Evolutionary conservation across 2,113 vertebrate species (phyloP), one percentile per base, ranked within the genome.

Genomic region (Seriola quinqueradiata): DNA sequence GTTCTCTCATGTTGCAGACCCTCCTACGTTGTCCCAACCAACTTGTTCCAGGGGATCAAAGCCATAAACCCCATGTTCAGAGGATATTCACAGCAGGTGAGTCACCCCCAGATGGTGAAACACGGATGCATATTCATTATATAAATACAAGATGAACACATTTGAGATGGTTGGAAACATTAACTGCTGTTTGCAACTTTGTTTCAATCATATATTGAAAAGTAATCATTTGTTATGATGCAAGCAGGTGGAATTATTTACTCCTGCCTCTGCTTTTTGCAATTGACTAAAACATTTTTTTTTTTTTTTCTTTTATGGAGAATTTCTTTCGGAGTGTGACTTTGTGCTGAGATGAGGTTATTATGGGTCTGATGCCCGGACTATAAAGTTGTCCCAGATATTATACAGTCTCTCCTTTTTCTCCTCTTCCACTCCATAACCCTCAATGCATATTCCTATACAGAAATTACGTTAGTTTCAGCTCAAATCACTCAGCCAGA

Each of bases 1-100:
- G 25, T 71, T 58, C 77, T 92, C 83, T 83, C 81, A 38, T 80
- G 75, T 79, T 91, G 64, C 93, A 99, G 98, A 84, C 97, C 97
- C 66, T 96, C 98, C 54, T 99, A 97, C 75, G 97, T 99, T 69
- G 96, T 99, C 59, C 98, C 98, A 28, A 99, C 98, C 86, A 97
- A 95, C 87, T 92, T 99, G 87, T 99, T 99, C 94, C 98, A 99
- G 94, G 98, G 98, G 89, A 99, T 99, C 93, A 99, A 99, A 95
- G 93, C 96, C 81, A 94, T 99, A 87, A 99, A 99, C 94, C 98
- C 98, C 81, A 97, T 96, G 71, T 99, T 99, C 92, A 96, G 98
- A 80, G 98, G 98, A 28, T 99, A 99, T 87, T 98, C 97, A 54
- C 98, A 99, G 85, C 98, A 99, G 97, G 98, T 99, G 86, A 88